These are phyloP conservation scores for Hyla sarda DNA, from an alignment of 2,113 vertebrate species.

Conservation along the genomic window DNA sequence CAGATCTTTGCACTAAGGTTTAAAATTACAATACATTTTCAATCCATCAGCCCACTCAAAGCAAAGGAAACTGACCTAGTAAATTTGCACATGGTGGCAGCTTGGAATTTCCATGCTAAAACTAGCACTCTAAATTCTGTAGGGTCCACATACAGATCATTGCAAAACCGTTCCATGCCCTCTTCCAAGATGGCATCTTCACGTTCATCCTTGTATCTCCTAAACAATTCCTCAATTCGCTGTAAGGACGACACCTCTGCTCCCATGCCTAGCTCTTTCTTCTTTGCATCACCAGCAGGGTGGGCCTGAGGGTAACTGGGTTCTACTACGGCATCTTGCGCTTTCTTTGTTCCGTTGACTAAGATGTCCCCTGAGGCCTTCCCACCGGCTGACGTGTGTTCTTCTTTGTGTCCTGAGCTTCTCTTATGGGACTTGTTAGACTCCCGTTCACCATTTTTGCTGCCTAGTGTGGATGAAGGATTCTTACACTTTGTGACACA, in stretches of 20 bases:
- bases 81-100: conserved; percentile 99
- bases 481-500: conserved; percentile 99
- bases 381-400: conserved; percentile 73
- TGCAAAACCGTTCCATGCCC: conserved; percentile 98
- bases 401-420: conserved; percentile 83
- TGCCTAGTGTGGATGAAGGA: conserved; percentile 96
- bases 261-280: conserved; percentile 74
- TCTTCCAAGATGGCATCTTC: conserved; percentile 97
- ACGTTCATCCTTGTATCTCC: conserved; percentile 91
- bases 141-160: conserved; percentile 95
- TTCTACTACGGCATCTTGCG: conserved; percentile 79
- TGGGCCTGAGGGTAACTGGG: conserved; percentile 71
- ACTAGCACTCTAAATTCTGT: conserved; percentile 97
- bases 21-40: neutral
- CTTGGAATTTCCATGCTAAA: conserved; percentile 99
- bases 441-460: conserved; percentile 97
- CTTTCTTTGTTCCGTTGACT: conserved; percentile 92
- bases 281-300: conserved; percentile 78
- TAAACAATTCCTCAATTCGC: conserved; percentile 89
- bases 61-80: conserved; percentile 83
- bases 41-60: neutral
- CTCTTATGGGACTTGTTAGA: conserved; percentile 91
- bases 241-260: conserved; percentile 84
- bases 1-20: neutral
- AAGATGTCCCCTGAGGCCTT: conserved; percentile 86